phyloP scores from a whole-genome alignment of 92 coral and sea anemone genomes.

The Actinernus sp. region DNA sequence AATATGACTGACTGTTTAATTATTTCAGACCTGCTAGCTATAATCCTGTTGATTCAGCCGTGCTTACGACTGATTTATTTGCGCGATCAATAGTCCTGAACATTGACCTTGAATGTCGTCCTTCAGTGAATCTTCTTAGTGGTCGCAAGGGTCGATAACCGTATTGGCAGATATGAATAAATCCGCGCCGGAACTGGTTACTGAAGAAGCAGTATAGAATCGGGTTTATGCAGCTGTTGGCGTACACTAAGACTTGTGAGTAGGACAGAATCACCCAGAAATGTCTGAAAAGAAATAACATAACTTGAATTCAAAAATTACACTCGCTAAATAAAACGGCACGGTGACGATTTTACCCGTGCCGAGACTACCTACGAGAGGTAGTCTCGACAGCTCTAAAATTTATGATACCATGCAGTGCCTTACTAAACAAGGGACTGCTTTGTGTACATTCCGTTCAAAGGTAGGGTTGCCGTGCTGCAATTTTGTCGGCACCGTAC shows the following conservation, averaged over 20 bases:
- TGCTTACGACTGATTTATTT: constrained; percentile 25
- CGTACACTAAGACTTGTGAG: constrained; percentile 79
- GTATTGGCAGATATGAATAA: constrained; percentile 56
- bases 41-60: constrained; percentile 23
- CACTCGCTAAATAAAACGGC: not conserved
- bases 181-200: constrained; percentile 89
- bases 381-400: no score
- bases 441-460: not conserved
- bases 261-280: constrained; percentile 73
- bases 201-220: constrained; percentile 95
- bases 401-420: not conserved
- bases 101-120: constrained; percentile 33
- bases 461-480: no score
- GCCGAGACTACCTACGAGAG: no score
- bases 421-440: no score
- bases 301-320: not conserved
- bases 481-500: no score
- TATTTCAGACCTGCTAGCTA: no score
- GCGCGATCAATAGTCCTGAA: constrained; percentile 19
- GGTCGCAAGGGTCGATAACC: not conserved
- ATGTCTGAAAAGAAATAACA: constrained; percentile 40
- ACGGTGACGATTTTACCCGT: no score
- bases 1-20: no score
- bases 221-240: constrained; percentile 93
- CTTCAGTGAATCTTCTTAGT: constrained; percentile 5